Evolutionary conservation across 1,140 invertebrate species (phyloP), one percentile per base, ranked within the genome.

Genomic region (Drosophila carrolli): DNA sequence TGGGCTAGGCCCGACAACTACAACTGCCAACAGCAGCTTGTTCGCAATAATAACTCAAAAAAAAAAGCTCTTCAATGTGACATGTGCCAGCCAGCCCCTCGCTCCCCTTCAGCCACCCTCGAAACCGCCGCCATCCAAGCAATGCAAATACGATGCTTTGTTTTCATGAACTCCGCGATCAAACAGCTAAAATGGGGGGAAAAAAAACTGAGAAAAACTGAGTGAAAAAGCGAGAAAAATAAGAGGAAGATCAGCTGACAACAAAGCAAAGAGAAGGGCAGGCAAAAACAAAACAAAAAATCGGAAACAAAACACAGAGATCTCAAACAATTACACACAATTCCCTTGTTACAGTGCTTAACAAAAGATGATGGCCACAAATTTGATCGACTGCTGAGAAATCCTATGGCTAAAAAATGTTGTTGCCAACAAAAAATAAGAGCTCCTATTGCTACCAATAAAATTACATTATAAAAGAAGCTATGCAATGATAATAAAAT

Each of bases 21-120:
- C 61, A n/a, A 23, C 44, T 47, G 44, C 44, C 37, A 75, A 51
- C 60, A 66, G 46, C 53, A 55, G 63, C 51, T 61, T 47, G 48
- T 66, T 59, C 66, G 13, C 58, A 48, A 74, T 56, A 74, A 74
- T 75, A 75, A 75, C 72, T 75, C 60, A 76, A 68, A 74, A 66
- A 75, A 53, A 75, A 53, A 60, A 74, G 56, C 73, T 76, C 66
- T 68, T 51, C 46, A 71, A 71, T 66, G 72, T 76, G 73, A 76
- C 73, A 76, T 75, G 59, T 75, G 72, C 72, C 51, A 61, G 32
- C 44, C 50, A 35, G 29, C 19, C 51, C 13, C 13, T 4, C 16
- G n/a, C 27, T 27, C 56, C 16, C 6, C 7, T 32, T 27, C 4
- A 0, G 8, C 11, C 27, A 32, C 48, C 50, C 50, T 35, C 14